Evolutionary conservation across 2,797 vertebrate genomes (phyloP).

Genomic region (Tenualosa ilisha): DNA sequence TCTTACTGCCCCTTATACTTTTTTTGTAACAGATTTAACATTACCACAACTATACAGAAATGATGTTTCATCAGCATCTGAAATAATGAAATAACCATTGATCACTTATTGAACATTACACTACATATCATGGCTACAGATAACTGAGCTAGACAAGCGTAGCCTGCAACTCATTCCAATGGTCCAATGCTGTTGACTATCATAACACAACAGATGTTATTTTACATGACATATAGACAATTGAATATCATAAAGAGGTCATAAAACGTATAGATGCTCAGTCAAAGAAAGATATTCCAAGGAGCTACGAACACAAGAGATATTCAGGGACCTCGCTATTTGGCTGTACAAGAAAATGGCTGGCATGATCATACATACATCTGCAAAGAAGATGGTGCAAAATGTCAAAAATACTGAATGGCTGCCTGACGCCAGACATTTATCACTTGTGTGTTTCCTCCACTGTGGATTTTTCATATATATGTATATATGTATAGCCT

Average conservation of each 20-base stretch:
- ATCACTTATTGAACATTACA: constrained; percentile 56
- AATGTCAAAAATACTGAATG: background rate
- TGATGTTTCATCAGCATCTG: constrained; percentile 48
- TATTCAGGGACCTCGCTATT: background rate
- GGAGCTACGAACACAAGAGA: constrained; percentile 21
- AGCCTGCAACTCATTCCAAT: constrained; percentile 50
- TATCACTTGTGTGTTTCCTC: background rate
- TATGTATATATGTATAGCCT: background rate
- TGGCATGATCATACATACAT: constrained; percentile 2
- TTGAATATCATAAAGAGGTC: constrained; percentile 53
- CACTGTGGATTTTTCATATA: background rate
- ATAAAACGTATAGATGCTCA: constrained; percentile 19
- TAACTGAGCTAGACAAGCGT: constrained; percentile 36
- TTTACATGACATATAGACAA: constrained; percentile 58
- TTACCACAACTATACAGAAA: constrained; percentile 59
- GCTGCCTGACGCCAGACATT: background rate
- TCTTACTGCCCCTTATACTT: constrained; percentile 13
- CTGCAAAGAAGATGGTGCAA: constrained; percentile 11
- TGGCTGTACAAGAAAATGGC: constrained; percentile 19
- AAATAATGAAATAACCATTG: constrained; percentile 47
- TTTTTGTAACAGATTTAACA: constrained; percentile 49
- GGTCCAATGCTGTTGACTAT: constrained; percentile 60
- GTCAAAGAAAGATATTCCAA: constrained; percentile 4
- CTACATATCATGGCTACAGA: constrained; percentile 57
- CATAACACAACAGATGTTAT: constrained; percentile 65